A percentile compares a stretch with the other conserved stretches of the same genome.
Evolutionary conservation across 1,140 invertebrate species (phyloP).

Genomic region (Drosophila eugracilis): DNA sequence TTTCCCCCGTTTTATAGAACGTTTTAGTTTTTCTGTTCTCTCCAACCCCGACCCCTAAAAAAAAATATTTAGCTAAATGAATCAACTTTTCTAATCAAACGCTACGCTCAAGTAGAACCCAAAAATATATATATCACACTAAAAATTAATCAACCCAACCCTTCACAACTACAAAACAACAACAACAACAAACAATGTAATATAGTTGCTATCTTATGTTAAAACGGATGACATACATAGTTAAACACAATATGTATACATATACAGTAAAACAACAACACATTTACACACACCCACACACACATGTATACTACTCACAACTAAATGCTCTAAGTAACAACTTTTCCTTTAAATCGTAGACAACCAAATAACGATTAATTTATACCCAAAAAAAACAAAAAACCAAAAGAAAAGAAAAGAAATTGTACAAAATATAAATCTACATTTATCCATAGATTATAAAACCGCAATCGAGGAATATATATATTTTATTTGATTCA

Average conservation of each 20-base stretch:
- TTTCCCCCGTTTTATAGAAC: constrained; percentile 23
- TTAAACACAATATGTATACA: constrained; percentile 2
- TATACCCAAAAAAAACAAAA: neutral
- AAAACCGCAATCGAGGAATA: constrained; percentile 56
- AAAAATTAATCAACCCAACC: constrained; percentile 24
- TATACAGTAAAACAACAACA: constrained; percentile 13
- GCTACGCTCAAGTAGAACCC: constrained; percentile 50
- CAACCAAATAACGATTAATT: constrained; percentile 29
- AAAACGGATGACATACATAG: constrained; percentile 10
- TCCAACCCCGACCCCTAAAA: constrained; percentile 26
- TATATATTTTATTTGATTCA: constrained; percentile 79
- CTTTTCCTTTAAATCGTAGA: constrained; percentile 51
- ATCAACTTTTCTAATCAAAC: constrained; percentile 30
- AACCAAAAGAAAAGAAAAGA: constrained; percentile 30
- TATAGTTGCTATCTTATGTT: constrained; percentile 15
- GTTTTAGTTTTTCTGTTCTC: constrained; percentile 19
- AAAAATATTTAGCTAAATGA: constrained; percentile 29
- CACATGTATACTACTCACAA: constrained; percentile 17
- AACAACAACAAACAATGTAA: no score
- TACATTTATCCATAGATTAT: constrained; percentile 54
- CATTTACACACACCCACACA: constrained; percentile 8
- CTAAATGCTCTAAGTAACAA: constrained; percentile 39
- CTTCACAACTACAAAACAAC: constrained; percentile 11
- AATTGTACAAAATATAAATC: constrained; percentile 51
- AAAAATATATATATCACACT: constrained; percentile 41